Evolutionary conservation across 1,140 invertebrate genomes (phyloP).

Genomic region (Wasmannia auropunctata): DNA sequence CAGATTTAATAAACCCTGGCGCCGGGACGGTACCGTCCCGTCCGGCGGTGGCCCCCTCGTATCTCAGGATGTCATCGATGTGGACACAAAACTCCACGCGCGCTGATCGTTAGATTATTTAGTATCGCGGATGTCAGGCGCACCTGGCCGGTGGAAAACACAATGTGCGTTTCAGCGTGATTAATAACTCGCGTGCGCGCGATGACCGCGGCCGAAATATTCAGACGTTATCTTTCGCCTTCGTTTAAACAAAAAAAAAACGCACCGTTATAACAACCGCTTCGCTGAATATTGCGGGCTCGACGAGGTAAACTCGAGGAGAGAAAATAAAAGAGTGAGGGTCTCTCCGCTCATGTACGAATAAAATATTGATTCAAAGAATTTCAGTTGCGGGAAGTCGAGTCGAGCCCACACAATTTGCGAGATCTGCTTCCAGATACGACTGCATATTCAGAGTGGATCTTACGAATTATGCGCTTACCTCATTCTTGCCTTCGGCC

Average conservation of each 20-base stretch:
- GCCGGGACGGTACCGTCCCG: too few relatives aligned
- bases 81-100: slow-evolving; percentile 13
- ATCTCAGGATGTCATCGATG: slow-evolving; percentile 52
- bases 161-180: neutral
- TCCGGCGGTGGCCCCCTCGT: slow-evolving; percentile 9
- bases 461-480: slow-evolving; percentile 15
- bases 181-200: neutral
- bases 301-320: neutral
- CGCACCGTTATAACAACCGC: neutral
- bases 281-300: neutral
- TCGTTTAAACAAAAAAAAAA: neutral
- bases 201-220: neutral
- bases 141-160: slow-evolving; percentile 15
- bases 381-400: neutral
- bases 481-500: neutral
- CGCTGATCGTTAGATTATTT: slow-evolving; percentile 44
- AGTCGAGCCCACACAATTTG: neutral
- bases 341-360: neutral
- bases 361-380: neutral
- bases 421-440: slow-evolving; percentile 15
- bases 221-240: neutral
- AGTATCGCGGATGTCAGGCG: neutral
- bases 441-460: neutral
- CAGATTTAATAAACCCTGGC: slow-evolving; percentile 63
- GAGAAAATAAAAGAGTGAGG: neutral